phyloP scores from a whole-genome alignment of 1,140 invertebrate genomes.

The Pygmarrhopalites habei region DNA sequence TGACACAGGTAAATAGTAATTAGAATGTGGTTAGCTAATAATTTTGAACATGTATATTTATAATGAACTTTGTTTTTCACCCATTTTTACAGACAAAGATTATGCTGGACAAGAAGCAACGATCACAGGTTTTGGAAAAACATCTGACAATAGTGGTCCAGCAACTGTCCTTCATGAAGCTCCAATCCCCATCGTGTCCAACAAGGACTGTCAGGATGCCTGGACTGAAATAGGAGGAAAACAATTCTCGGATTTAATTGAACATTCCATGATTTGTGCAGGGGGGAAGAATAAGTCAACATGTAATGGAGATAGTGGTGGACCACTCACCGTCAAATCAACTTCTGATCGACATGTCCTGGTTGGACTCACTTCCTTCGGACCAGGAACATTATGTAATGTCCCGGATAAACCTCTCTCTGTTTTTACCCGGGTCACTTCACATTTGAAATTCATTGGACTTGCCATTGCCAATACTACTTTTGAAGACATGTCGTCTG shows the following conservation, averaged over 20 bases:
- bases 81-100: neutral
- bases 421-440: neutral
- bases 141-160: neutral
- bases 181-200: neutral
- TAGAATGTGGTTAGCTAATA: neutral
- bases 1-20: neutral
- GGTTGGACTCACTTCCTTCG: neutral
- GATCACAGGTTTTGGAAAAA: slow-evolving; percentile 3
- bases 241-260: neutral
- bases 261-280: neutral
- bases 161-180: neutral
- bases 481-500: no score
- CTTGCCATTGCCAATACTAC: neutral
- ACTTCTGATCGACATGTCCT: neutral
- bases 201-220: neutral
- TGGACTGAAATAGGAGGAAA: neutral
- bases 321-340: neutral
- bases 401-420: neutral
- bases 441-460: neutral
- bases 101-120: neutral
- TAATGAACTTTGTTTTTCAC: no score
- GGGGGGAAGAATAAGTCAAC: slow-evolving; percentile 1
- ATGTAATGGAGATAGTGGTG: neutral
- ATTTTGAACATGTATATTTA: neutral
- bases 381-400: neutral